Percentiles rank a stretch among this genome's conserved stretches.
Conservation (phyloP, 2,797 vertebrate species). For the Gallinago solitaria region DNA sequence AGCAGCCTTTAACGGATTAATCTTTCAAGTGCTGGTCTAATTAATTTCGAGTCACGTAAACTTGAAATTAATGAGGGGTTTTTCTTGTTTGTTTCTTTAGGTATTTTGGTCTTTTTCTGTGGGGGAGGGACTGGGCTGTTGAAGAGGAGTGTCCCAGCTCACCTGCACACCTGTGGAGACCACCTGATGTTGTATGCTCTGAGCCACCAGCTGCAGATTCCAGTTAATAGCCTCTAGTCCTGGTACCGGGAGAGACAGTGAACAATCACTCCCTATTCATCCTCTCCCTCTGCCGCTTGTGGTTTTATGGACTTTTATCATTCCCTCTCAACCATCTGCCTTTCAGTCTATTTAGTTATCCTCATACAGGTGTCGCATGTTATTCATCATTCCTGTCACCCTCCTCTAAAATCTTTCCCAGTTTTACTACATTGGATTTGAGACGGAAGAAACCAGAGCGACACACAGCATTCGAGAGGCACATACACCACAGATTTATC, state of each 20-base stretch:
- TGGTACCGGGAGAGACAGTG: neutral
- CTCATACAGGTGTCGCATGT: neutral
- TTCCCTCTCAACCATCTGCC: neutral
- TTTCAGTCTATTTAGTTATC: slow-evolving; percentile 3
- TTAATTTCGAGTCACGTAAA: neutral
- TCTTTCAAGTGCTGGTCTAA: neutral
- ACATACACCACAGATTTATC: neutral
- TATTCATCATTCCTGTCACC: neutral
- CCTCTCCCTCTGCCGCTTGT: neutral
- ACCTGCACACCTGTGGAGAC: neutral
- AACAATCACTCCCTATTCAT: slow-evolving; percentile 21
- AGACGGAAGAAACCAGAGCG: neutral
- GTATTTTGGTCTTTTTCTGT: neutral
- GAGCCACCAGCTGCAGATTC: neutral
- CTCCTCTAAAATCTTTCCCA: neutral
- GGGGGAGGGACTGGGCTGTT: neutral
- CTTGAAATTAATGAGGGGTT: neutral
- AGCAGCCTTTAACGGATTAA: neutral
- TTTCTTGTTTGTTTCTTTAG: neutral
- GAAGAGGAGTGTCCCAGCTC: neutral
- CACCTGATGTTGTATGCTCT: neutral
- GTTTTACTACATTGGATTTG: neutral
- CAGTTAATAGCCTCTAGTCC: neutral
- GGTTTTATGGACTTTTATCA: slow-evolving; percentile 34
- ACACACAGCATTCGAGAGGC: neutral